These are phyloP conservation scores for Eumeta japonica DNA, from an alignment of 1,140 invertebrate species.

Conservation along the genomic window DNA sequence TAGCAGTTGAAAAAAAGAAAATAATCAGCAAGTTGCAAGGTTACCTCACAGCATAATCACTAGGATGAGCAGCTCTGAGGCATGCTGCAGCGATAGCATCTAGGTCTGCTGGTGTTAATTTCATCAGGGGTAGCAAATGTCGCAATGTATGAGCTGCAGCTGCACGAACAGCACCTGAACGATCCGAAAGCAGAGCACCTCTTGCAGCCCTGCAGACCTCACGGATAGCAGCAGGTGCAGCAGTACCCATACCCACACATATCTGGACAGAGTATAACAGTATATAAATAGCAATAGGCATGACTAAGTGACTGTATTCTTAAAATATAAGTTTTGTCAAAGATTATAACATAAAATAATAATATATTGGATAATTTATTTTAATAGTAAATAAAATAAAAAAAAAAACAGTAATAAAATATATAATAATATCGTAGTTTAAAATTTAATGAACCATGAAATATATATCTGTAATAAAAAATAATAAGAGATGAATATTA, in stretches of 20 bases:
- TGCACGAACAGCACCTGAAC: constrained; percentile 29
- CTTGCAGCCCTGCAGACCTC: constrained; percentile 40
- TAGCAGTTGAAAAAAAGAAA: background rate
- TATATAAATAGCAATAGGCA: background rate
- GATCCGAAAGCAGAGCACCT: constrained; percentile 26
- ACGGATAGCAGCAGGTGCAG: constrained; percentile 31
- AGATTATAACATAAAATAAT: too few relatives aligned
- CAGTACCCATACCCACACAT: constrained; percentile 47
- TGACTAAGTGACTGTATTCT: constrained; percentile 3
- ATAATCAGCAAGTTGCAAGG: background rate
- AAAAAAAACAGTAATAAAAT: constrained; percentile 6
- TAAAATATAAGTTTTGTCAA: too few relatives aligned
- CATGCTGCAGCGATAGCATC: constrained; percentile 41
- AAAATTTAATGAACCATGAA: too few relatives aligned
- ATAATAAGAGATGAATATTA: too few relatives aligned
- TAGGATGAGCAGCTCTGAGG: constrained; percentile 33
- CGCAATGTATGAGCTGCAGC: constrained; percentile 30
- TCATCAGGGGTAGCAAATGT: constrained; percentile 31
- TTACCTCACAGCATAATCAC: constrained; percentile 37
- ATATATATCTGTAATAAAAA: too few relatives aligned
- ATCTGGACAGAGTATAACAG: constrained; percentile 20
- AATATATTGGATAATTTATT: constrained; percentile 6
- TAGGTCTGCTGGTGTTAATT: constrained; percentile 31
- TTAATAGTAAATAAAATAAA: constrained; percentile 1
- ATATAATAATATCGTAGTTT: too few relatives aligned